Base-by-base conservation (phyloP, 2,888 invertebrate species). In the Cosmorhoe ocellata region DNA sequence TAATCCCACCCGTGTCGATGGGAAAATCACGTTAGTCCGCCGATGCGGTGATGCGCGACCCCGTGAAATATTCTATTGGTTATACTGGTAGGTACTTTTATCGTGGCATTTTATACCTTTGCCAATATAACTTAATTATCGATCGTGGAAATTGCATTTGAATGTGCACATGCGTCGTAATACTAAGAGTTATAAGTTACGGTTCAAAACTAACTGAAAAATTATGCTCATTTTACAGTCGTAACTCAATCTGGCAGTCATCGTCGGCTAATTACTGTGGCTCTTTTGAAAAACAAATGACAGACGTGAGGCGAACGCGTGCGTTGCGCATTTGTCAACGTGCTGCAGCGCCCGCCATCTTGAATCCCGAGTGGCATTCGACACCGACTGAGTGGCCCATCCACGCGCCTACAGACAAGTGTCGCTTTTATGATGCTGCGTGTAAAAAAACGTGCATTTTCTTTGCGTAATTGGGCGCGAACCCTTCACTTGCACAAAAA, bases 331-430 rank as follows among this genome's bases (percentile, higher is more conserved):
- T 82, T 83, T 82, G 75, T 76, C 74, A 74, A 64, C 57, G 70
- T 63, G 57, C 63, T 76, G 81, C 77, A 72, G 54, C 72, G 66
- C 66, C 69, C 79, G 82, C 77, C 79, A 78, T 81, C 81, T 81
- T 79, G 76, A 74, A 73, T 69, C 67, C 74, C 60, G 67, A 84
- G 84, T 71, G 78, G 79, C 67, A 74, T 78, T 81, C 79, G 79
- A 84, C 83, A 79, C 83, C 74, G 82, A 66, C 84, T 75, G 84
- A 84, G 84, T 79, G 81, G 79, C 69, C 68, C 74, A 78, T 84
- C 76, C 78, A 77, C 77, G 72, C 74, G 59, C 64, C 69, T 60
- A 59, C 63, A 76, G 75, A 77, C 76, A 74, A 80, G 81, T 67
- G 67, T 66, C 67, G 74, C 74, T 72, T 71, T 73, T 74, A 72